These are phyloP conservation scores for Synanthedon myopaeformis DNA, from an alignment of 2,888 invertebrate species.

Conservation along the genomic window DNA sequence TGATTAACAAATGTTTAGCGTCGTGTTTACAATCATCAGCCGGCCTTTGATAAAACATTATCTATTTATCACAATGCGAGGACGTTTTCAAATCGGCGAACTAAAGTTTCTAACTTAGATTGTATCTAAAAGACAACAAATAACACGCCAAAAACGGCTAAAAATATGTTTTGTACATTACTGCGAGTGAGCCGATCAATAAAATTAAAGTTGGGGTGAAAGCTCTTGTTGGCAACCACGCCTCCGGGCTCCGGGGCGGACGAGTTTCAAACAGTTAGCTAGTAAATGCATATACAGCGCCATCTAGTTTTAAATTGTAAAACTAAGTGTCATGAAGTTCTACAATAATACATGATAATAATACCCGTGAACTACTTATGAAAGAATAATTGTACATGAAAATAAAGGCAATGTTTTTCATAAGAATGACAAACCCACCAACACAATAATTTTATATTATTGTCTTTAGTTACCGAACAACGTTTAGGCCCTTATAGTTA, in stretches of 20 bases:
- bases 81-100: slow-evolving; percentile 17
- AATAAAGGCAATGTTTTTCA: too few species aligned
- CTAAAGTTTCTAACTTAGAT: neutral
- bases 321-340: too few species aligned
- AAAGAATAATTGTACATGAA: too few species aligned
- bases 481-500: too few species aligned
- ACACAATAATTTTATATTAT: too few species aligned
- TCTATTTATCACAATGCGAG: slow-evolving; percentile 30
- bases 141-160: slow-evolving; percentile 28
- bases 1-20: slow-evolving; percentile 38
- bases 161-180: slow-evolving; percentile 32
- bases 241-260: slow-evolving; percentile 18
- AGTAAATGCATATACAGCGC: slow-evolving; percentile 23
- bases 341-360: too few species aligned
- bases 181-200: slow-evolving; percentile 45
- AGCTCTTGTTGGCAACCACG: slow-evolving; percentile 43
- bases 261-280: slow-evolving; percentile 1
- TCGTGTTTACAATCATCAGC: slow-evolving; percentile 22
- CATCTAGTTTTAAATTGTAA: slow-evolving; percentile 27
- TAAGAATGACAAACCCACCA: too few species aligned
- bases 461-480: too few species aligned
- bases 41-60: slow-evolving; percentile 15
- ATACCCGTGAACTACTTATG: too few species aligned
- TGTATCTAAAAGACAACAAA: slow-evolving; percentile 16
- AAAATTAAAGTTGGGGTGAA: slow-evolving; percentile 47